phyloP scores from a whole-genome alignment of 2,888 invertebrate species.

The Zygaena filipendulae region DNA sequence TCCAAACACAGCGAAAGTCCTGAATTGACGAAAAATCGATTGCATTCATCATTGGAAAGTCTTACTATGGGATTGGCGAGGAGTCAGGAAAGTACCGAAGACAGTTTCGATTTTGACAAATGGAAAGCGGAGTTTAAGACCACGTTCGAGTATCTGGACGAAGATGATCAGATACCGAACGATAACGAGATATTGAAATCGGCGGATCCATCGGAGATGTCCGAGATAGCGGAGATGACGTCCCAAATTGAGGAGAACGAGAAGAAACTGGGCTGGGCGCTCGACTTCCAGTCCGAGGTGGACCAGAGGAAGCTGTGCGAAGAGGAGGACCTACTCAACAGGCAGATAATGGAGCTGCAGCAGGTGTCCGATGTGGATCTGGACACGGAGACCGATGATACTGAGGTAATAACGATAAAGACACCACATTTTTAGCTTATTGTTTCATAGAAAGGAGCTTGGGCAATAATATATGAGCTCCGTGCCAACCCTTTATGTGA shows the following conservation, averaged over 20 bases:
- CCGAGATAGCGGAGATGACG: constrained; percentile 62
- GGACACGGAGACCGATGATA: constrained; percentile 86
- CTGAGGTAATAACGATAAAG: constrained; percentile 62
- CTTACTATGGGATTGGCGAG: constrained; percentile 46
- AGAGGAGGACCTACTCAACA: constrained; percentile 79
- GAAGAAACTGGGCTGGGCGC: constrained; percentile 67
- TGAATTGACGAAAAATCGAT: constrained; percentile 45
- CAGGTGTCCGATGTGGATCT: constrained; percentile 78
- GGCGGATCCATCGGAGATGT: constrained; percentile 59
- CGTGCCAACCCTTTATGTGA: no score
- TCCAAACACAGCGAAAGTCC: constrained; percentile 27
- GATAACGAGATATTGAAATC: constrained; percentile 49
- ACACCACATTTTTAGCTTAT: no score
- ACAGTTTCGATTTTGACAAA: constrained; percentile 53
- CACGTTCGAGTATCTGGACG: constrained; percentile 50
- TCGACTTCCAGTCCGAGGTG: constrained; percentile 75
- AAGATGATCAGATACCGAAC: constrained; percentile 48
- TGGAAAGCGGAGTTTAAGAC: constrained; percentile 55
- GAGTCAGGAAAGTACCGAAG: constrained; percentile 53
- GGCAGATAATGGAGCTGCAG: constrained; percentile 80
- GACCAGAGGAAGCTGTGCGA: constrained; percentile 80
- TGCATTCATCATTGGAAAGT: constrained; percentile 57
- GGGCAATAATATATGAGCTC: no score
- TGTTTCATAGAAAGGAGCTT: no score
- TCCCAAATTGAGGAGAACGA: constrained; percentile 65